Conservation (phyloP, 2,113 vertebrate genomes). For the Rhinoptilus africanus region DNA sequence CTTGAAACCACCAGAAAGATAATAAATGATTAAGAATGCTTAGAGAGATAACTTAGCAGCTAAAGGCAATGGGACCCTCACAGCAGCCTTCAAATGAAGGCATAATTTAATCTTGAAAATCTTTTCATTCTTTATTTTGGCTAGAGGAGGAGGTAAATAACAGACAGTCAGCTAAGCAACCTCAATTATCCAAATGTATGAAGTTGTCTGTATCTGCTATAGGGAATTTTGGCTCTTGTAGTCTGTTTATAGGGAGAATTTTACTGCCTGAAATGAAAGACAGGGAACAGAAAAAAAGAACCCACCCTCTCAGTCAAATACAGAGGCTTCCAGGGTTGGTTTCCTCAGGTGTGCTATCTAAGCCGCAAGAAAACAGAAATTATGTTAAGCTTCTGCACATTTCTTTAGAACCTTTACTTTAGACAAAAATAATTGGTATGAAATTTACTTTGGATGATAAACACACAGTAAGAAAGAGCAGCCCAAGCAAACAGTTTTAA, state of each 20-base stretch:
- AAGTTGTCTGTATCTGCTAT: background rate
- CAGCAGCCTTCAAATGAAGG: background rate
- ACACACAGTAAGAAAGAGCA: background rate
- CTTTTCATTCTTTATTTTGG: background rate
- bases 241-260: background rate
- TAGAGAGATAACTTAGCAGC: background rate
- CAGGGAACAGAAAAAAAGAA: background rate
- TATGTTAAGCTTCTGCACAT: background rate
- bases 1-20: background rate
- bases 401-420: background rate
- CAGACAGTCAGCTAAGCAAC: background rate
- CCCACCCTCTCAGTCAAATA: background rate
- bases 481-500: background rate
- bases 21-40: background rate
- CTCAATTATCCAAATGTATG: background rate
- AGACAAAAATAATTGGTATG: background rate
- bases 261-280: background rate
- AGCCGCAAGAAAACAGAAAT: background rate
- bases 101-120: background rate
- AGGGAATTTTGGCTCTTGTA: background rate
- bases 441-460: constrained; percentile 5
- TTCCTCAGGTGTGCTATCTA: background rate
- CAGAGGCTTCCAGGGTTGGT: background rate
- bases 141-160: background rate
- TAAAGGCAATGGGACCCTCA: background rate